Percentiles rank a stretch among this genome's conserved stretches.
These are phyloP conservation scores for Anser cygnoides DNA, from an alignment of 2,113 vertebrate species.

Conservation along the genomic window DNA sequence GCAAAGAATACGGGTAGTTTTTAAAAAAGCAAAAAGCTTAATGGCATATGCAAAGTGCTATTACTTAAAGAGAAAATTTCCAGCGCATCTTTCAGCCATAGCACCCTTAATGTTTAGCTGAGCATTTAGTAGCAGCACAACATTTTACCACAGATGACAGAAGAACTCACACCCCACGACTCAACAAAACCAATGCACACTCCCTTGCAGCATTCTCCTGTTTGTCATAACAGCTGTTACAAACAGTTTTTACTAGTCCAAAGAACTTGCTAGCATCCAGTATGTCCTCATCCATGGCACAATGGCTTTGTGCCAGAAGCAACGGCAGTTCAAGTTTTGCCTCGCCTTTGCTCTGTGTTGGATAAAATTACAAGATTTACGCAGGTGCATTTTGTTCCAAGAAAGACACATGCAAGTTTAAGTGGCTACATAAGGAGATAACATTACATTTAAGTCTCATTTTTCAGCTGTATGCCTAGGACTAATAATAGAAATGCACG, in stretches of 20 bases:
- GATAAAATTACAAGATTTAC: fast-evolving
- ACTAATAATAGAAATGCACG: background rate
- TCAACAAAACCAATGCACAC: fast-evolving
- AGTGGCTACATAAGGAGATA: background rate
- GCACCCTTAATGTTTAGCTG: background rate
- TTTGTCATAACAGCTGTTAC: background rate
- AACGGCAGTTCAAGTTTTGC: background rate
- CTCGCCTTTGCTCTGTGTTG: fast-evolving
- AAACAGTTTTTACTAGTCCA: fast-evolving
- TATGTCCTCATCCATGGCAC: fast-evolving
- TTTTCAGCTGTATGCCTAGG: background rate
- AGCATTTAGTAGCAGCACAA: fast-evolving
- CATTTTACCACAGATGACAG: fast-evolving
- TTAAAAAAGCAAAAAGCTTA: background rate
- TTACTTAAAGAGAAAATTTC: background rate
- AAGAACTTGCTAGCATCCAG: background rate
- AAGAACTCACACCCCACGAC: too few species aligned
- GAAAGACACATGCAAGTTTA: fast-evolving
- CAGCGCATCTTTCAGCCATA: background rate
- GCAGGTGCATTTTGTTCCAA: fast-evolving
- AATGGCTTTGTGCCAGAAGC: fast-evolving
- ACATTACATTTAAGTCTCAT: fast-evolving
- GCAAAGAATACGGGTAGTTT: background rate
- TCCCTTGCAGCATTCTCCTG: fast-evolving
- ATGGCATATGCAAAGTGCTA: fast-evolving